Conservation (phyloP, 2,797 vertebrate species). For the Anas georgica region DNA sequence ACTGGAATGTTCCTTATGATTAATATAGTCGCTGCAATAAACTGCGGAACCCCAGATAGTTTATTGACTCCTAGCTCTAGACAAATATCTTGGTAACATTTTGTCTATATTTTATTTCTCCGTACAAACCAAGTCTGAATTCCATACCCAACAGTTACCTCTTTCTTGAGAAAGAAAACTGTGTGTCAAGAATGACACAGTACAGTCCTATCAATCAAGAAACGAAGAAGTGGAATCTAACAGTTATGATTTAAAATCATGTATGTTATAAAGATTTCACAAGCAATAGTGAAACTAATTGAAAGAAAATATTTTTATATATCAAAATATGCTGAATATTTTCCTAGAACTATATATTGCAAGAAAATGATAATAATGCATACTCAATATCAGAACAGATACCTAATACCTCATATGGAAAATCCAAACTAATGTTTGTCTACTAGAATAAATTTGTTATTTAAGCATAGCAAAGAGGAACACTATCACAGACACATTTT, state of each 20-base stretch:
- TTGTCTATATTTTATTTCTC: background rate
- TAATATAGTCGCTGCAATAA: background rate
- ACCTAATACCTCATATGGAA: background rate
- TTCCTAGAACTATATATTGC: background rate
- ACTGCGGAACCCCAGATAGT: background rate
- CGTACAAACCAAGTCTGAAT: background rate
- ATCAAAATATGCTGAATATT: background rate
- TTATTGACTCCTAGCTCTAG: background rate
- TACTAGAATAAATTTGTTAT: background rate
- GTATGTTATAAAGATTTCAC: background rate
- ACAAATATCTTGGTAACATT: background rate
- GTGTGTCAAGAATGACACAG: background rate
- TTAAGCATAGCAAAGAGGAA: background rate
- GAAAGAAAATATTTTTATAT: background rate
- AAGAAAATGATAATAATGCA: background rate
- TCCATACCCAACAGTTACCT: background rate
- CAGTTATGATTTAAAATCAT: background rate
- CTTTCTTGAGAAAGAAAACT: background rate
- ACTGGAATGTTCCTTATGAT: background rate
- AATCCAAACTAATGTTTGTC: background rate
- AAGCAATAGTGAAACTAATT: background rate
- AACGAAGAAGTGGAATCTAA: background rate
- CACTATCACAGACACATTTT: background rate
- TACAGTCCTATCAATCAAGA: background rate
- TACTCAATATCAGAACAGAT: background rate